Percentiles rank a stretch among this genome's conserved stretches.
These are phyloP conservation scores for Pogonus chalceus DNA, from an alignment of 1,140 invertebrate genomes.

Conservation along the genomic window DNA sequence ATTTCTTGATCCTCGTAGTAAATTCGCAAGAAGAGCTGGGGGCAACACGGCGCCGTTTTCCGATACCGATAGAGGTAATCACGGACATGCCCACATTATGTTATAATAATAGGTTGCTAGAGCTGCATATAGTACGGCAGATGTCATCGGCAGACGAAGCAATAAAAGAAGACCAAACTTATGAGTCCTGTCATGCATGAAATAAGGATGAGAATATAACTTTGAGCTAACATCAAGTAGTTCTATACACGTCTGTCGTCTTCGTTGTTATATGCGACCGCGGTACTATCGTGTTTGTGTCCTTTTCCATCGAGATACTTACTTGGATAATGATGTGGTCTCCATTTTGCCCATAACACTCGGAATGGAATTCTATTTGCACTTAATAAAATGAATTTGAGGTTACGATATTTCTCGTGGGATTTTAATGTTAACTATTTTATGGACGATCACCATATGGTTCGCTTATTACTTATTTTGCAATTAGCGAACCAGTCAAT, in stretches of 20 bases:
- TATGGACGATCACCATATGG: background rate
- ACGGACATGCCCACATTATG: conserved; percentile 1
- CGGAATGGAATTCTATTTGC: background rate
- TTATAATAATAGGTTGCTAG: conserved; percentile 5
- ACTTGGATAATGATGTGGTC: conserved; percentile 3
- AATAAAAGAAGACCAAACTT: background rate
- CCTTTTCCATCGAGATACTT: background rate
- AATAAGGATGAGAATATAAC: background rate
- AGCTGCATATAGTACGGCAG: background rate
- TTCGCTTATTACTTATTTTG: too few relatives aligned
- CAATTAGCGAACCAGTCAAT: too few relatives aligned
- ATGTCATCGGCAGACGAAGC: background rate
- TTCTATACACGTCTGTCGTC: too few relatives aligned
- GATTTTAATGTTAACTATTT: background rate
- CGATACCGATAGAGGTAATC: background rate
- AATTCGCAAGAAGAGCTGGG: too few relatives aligned
- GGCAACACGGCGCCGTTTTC: background rate
- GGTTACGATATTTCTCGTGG: background rate
- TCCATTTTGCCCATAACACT: background rate
- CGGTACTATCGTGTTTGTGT: too few relatives aligned
- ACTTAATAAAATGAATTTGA: background rate
- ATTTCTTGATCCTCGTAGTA: too few relatives aligned
- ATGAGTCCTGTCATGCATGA: background rate
- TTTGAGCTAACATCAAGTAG: too few relatives aligned
- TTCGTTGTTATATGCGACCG: too few relatives aligned